A percentile compares a stretch with the other conserved stretches of the same genome.
Evolutionary conservation across 2,113 vertebrate species (phyloP).

Genomic region (Gavialis gangeticus): DNA sequence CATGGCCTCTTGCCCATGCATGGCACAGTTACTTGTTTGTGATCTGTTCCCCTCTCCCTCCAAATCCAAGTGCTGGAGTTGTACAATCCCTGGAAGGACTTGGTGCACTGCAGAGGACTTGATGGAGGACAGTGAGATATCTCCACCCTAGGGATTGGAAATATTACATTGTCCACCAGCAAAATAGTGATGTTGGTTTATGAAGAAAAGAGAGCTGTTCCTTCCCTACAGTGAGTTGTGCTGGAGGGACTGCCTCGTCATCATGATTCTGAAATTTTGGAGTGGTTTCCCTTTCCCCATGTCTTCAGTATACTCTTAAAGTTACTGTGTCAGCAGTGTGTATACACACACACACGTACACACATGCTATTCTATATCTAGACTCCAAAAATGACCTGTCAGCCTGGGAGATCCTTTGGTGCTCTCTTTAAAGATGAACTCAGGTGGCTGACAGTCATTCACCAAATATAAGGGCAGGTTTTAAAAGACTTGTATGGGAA

Average conservation of each 20-base stretch:
- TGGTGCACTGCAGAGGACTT: neutral
- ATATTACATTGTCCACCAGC: neutral
- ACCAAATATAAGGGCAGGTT: neutral
- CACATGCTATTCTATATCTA: neutral
- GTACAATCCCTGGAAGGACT: rapidly evolving
- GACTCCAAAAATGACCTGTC: neutral
- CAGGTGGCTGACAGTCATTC: neutral
- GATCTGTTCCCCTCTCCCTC: neutral
- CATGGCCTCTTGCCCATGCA: neutral
- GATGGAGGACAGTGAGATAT: neutral
- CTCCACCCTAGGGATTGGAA: neutral
- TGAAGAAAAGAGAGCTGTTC: neutral
- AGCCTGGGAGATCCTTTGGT: neutral
- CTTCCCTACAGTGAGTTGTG: neutral
- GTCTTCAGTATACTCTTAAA: neutral
- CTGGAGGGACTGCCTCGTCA: neutral
- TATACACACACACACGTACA: neutral
- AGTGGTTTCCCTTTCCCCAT: neutral
- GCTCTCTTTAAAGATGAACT: neutral
- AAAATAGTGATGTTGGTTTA: neutral
- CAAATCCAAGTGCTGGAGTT: neutral
- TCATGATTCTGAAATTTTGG: neutral
- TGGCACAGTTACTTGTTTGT: neutral
- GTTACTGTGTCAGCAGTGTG: neutral
- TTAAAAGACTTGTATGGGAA: neutral